Evolutionary conservation across 2,797 vertebrate genomes (phyloP).

Genomic region (Lutjanus campechanus): DNA sequence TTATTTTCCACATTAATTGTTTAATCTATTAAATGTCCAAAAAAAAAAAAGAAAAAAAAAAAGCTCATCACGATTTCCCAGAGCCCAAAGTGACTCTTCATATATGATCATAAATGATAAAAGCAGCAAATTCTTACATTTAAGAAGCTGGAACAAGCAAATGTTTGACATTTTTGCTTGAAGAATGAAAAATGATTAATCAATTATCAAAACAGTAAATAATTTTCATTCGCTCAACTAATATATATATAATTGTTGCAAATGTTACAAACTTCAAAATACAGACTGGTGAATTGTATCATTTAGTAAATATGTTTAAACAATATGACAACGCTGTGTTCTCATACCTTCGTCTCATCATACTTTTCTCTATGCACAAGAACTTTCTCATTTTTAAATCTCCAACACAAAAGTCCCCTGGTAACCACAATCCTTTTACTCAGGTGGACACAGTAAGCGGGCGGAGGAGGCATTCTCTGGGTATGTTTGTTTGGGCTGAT

Average conservation of each 20-base stretch:
- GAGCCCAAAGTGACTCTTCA: too few relatives aligned
- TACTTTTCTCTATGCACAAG: constrained; percentile 1
- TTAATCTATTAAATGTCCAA: too few relatives aligned
- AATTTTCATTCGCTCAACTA: neutral
- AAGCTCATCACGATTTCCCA: too few relatives aligned
- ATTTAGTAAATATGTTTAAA: constrained; percentile 2
- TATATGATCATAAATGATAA: too few relatives aligned
- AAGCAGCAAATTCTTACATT: too few relatives aligned
- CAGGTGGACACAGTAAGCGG: constrained; percentile 61
- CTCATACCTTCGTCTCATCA: constrained; percentile 15
- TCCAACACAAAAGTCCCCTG: constrained; percentile 47
- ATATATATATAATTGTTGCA: too few relatives aligned
- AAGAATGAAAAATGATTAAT: too few relatives aligned
- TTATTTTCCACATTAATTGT: too few relatives aligned
- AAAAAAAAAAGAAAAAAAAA: too few relatives aligned
- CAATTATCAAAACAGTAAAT: too few relatives aligned
- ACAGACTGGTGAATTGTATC: neutral
- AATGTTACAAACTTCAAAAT: constrained; percentile 4
- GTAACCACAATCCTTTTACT: constrained; percentile 61
- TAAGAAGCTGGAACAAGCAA: too few relatives aligned
- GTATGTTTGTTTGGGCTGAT: constrained; percentile 67
- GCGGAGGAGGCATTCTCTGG: constrained; percentile 54
- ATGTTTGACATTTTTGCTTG: too few relatives aligned
- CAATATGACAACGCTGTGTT: constrained; percentile 1
- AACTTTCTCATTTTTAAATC: constrained; percentile 50